Evolutionary conservation across 2,113 vertebrate genomes (phyloP), one percentile per base, ranked within the genome.

Genomic region (Mastomys natalensis): DNA sequence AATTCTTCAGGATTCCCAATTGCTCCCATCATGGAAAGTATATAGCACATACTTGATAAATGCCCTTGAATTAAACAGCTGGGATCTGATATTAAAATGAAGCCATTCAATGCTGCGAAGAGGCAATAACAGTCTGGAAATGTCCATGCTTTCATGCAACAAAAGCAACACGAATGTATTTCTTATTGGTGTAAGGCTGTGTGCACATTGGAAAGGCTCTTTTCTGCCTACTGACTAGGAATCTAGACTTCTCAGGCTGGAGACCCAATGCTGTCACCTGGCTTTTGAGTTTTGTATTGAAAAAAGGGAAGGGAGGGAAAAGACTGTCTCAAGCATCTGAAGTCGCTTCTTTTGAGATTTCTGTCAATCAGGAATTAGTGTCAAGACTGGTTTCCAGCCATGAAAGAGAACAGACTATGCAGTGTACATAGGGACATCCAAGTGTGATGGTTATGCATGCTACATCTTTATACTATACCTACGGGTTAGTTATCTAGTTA

Each of bases 231-330:
- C 12, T 6, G 10, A 68, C 19, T 21, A 40, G 34, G 6, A 34
- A 29, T 11, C 55, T 66, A 81, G 64, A 34, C 34, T 68, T 60
- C 53, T 66, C 34, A 1, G 0, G 19, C 43, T 72, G 17, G 7
- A 24, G 70, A 26, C n/a, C 26, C n/a, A 48, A 5, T 5, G 10
- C 43, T 6, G 34, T 15, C n/a, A 15, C 0, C 2, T 70, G 17
- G 15, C 19, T 64, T 86, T 43, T 53, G 13, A 53, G 43, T 76
- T 74, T 81, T 37, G 1, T 31, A 16, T 45, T 13, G 60, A n/a
- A 29, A n/a, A n/a, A 72, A 21, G 62, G 45, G 31, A 88, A 82
- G 13, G 48, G 19, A 21, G 48, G 17, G 53, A 73, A n/a, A 48
- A 48, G 7, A 62, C 7, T 26, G 11, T 45, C 37, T 55, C 24